Evolutionary conservation across 2,888 invertebrate species (phyloP).

Genomic region (Brassicogethes aeneus): DNA sequence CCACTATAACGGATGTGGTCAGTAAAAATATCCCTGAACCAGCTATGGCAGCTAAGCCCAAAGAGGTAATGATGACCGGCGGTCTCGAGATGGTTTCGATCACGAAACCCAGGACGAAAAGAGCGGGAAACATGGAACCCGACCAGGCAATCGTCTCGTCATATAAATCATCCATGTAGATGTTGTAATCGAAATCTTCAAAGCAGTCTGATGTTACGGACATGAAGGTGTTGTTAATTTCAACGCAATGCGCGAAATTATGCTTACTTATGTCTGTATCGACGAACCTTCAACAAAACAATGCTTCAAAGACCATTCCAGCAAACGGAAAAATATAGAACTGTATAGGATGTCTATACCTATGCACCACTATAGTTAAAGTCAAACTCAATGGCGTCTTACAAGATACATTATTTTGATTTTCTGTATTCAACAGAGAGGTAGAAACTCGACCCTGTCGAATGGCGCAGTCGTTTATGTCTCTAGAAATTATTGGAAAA

Average conservation of each 20-base stretch:
- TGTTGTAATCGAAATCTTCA: constrained; percentile 48
- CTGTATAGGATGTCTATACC: no score
- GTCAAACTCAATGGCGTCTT: no score
- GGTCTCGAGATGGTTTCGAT: constrained; percentile 31
- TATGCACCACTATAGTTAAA: no score
- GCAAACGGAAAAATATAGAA: background rate
- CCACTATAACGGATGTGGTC: constrained; percentile 36
- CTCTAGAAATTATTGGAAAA: no score
- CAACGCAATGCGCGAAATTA: constrained; percentile 51
- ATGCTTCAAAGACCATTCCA: background rate
- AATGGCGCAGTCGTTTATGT: no score
- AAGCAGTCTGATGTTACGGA: constrained; percentile 38
- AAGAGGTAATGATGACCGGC: constrained; percentile 30
- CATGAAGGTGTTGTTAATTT: constrained; percentile 47
- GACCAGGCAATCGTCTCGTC: constrained; percentile 36
- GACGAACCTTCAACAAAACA: constrained; percentile 46
- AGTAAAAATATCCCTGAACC: constrained; percentile 47
- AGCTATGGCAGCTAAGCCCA: constrained; percentile 40
- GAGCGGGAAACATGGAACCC: constrained; percentile 41
- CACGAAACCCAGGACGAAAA: constrained; percentile 37
- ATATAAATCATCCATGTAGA: constrained; percentile 45
- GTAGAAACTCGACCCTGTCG: no score
- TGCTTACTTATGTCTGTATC: constrained; percentile 55
- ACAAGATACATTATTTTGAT: no score
- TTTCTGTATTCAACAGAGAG: no score